These are phyloP conservation scores for Antheraea yamamai DNA, from an alignment of 2,888 invertebrate genomes.

Conservation along the genomic window DNA sequence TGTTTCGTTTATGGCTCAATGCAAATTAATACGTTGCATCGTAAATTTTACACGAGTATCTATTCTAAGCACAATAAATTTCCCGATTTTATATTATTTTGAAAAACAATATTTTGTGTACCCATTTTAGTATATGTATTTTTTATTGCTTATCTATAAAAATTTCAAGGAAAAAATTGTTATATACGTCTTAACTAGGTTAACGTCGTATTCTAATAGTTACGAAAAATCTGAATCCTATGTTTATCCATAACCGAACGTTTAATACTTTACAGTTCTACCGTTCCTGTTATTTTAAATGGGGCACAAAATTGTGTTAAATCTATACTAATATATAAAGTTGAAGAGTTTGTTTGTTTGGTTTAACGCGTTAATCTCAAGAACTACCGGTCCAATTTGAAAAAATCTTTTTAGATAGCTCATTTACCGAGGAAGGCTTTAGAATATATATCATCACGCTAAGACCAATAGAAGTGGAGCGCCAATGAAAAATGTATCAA, in stretches of 20 bases:
- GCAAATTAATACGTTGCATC: not conserved
- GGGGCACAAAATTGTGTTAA: conserved; percentile 17
- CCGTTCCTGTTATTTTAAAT: conserved; percentile 14
- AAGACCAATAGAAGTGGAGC: too few relatives aligned
- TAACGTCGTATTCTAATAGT: not conserved
- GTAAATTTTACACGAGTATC: not conserved
- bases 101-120: not conserved
- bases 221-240: not conserved
- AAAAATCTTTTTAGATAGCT: too few relatives aligned
- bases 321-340: too few relatives aligned
- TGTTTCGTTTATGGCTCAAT: not conserved
- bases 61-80: not conserved
- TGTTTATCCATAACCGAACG: not conserved
- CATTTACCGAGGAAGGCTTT: too few relatives aligned
- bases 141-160: not conserved
- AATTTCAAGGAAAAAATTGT: not conserved
- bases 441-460: too few relatives aligned
- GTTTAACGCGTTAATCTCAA: too few relatives aligned
- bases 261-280: not conserved
- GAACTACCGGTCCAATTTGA: too few relatives aligned
- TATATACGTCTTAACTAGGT: not conserved
- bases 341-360: too few relatives aligned
- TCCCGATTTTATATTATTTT: not conserved
- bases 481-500: too few relatives aligned
- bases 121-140: not conserved